Percentiles rank a stretch among this genome's conserved stretches.
These are phyloP conservation scores for Sterrhoptilus dennistouni DNA, from an alignment of 2,113 vertebrate genomes.

Conservation along the genomic window DNA sequence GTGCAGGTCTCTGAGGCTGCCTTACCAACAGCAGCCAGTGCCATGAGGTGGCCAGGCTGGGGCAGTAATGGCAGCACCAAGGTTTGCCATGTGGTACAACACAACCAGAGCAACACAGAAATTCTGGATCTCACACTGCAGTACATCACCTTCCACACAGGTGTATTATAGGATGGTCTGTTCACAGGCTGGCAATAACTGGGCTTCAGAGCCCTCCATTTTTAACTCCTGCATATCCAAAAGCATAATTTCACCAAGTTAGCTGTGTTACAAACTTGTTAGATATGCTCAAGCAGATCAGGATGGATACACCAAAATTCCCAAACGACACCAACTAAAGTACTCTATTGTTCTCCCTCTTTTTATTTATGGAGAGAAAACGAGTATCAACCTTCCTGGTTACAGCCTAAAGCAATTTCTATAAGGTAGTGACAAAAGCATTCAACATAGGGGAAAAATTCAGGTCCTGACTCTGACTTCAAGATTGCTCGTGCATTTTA, in stretches of 20 bases:
- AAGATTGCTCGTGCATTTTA: neutral
- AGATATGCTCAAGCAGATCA: neutral
- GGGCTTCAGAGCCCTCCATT: neutral
- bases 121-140: neutral
- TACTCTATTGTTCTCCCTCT: neutral
- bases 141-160: neutral
- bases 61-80: neutral
- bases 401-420: neutral
- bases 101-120: neutral
- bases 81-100: rapidly evolving
- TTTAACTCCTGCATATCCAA: neutral
- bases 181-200: neutral
- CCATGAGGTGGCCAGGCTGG: rapidly evolving
- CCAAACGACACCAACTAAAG: neutral
- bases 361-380: neutral
- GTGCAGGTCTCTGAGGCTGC: neutral
- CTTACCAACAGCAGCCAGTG: neutral
- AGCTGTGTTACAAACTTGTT: neutral
- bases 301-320: neutral
- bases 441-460: neutral
- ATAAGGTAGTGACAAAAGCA: neutral
- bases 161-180: neutral
- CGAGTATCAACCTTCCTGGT: neutral
- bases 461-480: neutral
- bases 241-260: neutral